Base-by-base conservation (phyloP, 2,113 vertebrate species). In the Chionodraco myersi region DNA sequence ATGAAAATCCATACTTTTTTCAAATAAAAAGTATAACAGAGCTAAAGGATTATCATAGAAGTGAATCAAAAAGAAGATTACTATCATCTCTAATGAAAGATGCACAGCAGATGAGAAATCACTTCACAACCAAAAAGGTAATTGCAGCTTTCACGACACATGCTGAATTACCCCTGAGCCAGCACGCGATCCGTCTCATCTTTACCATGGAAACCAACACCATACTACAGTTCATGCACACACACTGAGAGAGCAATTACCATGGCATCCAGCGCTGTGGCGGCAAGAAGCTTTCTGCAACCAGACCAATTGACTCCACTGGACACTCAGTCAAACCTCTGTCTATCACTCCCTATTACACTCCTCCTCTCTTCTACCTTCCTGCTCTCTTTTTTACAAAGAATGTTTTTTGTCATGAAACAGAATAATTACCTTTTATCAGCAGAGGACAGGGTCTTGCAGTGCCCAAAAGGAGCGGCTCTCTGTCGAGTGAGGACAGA, bases 151-250 rank as follows among this genome's bases (percentile, higher is more conserved):
- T 88, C 75, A 18, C 62, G 13, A 86, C 82, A 92, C 79, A 79
- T 77, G 75, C 84, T 90, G 81, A 90, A 80, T 83, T 89, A 91
- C 86, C 79, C 80, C 72, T 86, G 83, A 93, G 87, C 86, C 90
- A 84, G 91, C 88, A 82, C 54, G 36, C 69, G 81, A 89, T 91
- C 88, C 45, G 78, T 89, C 89, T 86, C 90, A 87, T 87, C 79
- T 92, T 94, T 92, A 86, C 94, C 93, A 94, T 94, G 93, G 93
- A 92, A 92, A 95, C 93, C 87, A 92, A 91, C 92, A 92, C 81
- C 91, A 91, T 86, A 81, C 87, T 82, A 90, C 64, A 86, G 69
- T 77, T 90, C 78, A 90, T 75, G 75, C 91, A 92, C 80, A 68
- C 80, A 77, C 88, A 84, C 70, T 48, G 74, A 77, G 80, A 81